Evolutionary conservation across 1,140 invertebrate species (phyloP), one percentile per base, ranked within the genome.

Genomic region (Acyrthosiphon pisum): DNA sequence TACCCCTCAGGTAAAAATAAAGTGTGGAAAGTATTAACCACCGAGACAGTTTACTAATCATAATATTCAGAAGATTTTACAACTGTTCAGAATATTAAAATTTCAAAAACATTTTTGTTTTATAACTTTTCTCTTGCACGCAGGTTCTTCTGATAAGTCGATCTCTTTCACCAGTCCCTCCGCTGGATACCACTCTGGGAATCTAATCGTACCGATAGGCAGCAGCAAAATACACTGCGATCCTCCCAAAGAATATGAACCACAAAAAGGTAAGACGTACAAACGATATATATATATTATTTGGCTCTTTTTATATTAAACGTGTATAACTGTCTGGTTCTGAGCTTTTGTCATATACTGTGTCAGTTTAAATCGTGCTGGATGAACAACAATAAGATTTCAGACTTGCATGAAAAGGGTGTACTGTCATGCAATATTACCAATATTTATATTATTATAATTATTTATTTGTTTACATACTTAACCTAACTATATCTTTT

Each of bases 211-310:
- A 95, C 97, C 97, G 94, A 96, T 97, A 95, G 97, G 97, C 95
- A 97, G 97, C 96, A 97, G 96, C 95, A 96, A 97, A 95, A 96
- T 97, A 94, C 97, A 97, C 95, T 97, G 97, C 94, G 96, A 97
- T 94, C 97, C 97, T 76, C 97, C 97, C 93, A 95, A 96, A 94
- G 96, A 96, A 94, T 96, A 95, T 95, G 95, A 95, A 94, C 95
- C 48, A 92, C 91, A 90, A 76, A 88, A 94, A 91, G 93, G 94
- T 94, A 93, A 93, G 92, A n/a, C 14, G 2, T 20, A 86, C 22
- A 26, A 37, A 89, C 22, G 22, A 26, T 30, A 30, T 44, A 18
- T 76, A n/a, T 11, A 8, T 23, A 23, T 89, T 23, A 23, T 89
- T 50, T 81, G 37, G 56, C 50, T 56, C 30, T 35, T 30, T 86